These are phyloP conservation scores for Poecile montanus DNA, from an alignment of 2,797 vertebrate species.

Conservation along the genomic window DNA sequence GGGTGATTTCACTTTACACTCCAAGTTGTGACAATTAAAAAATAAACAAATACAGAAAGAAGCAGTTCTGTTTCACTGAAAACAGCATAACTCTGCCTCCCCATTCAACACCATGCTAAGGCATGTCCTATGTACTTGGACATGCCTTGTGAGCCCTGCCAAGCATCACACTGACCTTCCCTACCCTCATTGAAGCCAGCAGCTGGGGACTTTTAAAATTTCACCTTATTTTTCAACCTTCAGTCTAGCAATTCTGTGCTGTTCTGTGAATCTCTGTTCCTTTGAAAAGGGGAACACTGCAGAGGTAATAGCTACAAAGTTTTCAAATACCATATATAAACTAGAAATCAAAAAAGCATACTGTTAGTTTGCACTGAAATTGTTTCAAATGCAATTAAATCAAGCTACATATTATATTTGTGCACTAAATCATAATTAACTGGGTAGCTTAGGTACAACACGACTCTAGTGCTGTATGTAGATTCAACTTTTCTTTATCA, in stretches of 20 bases:
- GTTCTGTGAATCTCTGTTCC: background rate
- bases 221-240: background rate
- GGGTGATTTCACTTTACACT: background rate
- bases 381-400: background rate
- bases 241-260: background rate
- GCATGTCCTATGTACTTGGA: background rate
- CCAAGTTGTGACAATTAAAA: background rate
- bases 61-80: background rate
- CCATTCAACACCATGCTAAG: background rate
- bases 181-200: background rate
- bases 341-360: background rate
- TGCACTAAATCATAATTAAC: background rate
- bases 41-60: background rate
- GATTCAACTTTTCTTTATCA: background rate
- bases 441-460: background rate
- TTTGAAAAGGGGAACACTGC: background rate
- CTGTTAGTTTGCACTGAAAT: background rate
- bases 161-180: background rate
- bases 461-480: background rate
- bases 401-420: background rate
- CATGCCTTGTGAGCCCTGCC: rapidly evolving
- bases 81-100: background rate
- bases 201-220: background rate
- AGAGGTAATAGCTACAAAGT: background rate
- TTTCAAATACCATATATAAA: background rate